phyloP scores from a whole-genome alignment of 2,797 vertebrate genomes.

The Phaenicophaeus curvirostris region DNA sequence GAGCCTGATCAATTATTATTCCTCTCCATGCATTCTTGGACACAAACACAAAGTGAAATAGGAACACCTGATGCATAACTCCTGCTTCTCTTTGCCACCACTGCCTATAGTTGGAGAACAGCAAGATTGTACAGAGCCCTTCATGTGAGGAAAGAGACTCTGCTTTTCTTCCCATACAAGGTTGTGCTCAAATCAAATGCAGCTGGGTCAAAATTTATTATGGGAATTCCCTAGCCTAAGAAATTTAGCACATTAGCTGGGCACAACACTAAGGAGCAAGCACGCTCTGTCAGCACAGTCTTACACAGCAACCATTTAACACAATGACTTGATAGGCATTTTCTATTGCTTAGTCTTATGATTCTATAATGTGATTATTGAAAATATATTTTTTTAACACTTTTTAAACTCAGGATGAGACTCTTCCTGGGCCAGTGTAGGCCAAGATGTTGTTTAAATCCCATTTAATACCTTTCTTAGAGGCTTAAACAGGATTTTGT shows the following conservation, averaged over 20 bases:
- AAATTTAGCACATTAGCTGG: not conserved
- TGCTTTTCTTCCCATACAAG: not conserved
- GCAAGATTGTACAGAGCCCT: not conserved
- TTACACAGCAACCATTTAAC: not conserved
- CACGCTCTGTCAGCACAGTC: not conserved
- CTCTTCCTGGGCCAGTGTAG: not conserved
- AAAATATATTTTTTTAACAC: not conserved
- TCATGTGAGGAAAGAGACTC: rapidly evolving
- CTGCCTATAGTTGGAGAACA: not conserved
- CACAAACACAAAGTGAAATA: not conserved
- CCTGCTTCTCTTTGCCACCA: not conserved
- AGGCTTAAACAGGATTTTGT: constrained; percentile 45
- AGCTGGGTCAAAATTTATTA: not conserved
- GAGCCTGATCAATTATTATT: not conserved
- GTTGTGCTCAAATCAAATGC: not conserved
- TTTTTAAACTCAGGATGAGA: not conserved
- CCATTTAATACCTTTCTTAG: constrained; percentile 32
- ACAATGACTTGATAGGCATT: not conserved
- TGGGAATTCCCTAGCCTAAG: not conserved
- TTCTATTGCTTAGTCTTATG: not conserved
- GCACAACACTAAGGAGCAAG: not conserved
- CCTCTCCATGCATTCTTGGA: not conserved
- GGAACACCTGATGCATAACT: not conserved
- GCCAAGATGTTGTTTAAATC: constrained; percentile 35
- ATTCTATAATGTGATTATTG: constrained; percentile 1